Conservation (phyloP, 2,797 vertebrate species). For the Propithecus deckenii region DNA sequence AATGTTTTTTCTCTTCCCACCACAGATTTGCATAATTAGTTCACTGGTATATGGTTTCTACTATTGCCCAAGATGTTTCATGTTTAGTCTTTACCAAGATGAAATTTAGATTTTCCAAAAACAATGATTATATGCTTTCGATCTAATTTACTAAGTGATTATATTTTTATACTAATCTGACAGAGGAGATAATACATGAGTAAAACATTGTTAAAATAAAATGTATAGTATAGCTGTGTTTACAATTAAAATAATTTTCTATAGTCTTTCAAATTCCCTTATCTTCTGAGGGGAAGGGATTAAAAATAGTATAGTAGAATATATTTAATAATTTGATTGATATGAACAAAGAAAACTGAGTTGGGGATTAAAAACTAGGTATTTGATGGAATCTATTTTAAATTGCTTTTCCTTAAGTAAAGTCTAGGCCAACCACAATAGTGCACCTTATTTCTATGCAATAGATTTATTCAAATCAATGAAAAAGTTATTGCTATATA, state of each 20-base stretch:
- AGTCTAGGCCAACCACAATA: background rate
- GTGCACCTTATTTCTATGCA: slow-evolving; percentile 54
- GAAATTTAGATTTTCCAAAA: slow-evolving; percentile 50
- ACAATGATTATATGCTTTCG: slow-evolving; percentile 25
- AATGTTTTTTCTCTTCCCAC: background rate
- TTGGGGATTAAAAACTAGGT: slow-evolving; percentile 28
- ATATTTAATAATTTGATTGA: slow-evolving; percentile 12
- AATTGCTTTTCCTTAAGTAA: slow-evolving; percentile 21
- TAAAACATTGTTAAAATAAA: slow-evolving; percentile 54
- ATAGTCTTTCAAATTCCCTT: slow-evolving; percentile 35
- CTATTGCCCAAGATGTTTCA: slow-evolving; percentile 42
- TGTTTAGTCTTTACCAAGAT: slow-evolving; percentile 46
- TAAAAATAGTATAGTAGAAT: slow-evolving; percentile 37
- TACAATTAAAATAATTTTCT: slow-evolving; percentile 48
- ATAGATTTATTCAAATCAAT: slow-evolving; percentile 19
- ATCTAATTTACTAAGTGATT: slow-evolving; percentile 44
- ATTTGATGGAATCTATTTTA: slow-evolving; percentile 53
- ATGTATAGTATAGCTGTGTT: background rate
- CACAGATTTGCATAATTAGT: slow-evolving; percentile 1
- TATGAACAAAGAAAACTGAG: slow-evolving; percentile 49
- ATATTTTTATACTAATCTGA: slow-evolving; percentile 52
- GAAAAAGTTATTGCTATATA: slow-evolving; percentile 80
- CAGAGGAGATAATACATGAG: background rate
- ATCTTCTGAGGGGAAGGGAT: background rate
- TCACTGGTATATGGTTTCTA: slow-evolving; percentile 25